Evolutionary conservation across 2,888 invertebrate genomes (phyloP), one percentile per base, ranked within the genome.

Genomic region (Incurvaria masculella): DNA sequence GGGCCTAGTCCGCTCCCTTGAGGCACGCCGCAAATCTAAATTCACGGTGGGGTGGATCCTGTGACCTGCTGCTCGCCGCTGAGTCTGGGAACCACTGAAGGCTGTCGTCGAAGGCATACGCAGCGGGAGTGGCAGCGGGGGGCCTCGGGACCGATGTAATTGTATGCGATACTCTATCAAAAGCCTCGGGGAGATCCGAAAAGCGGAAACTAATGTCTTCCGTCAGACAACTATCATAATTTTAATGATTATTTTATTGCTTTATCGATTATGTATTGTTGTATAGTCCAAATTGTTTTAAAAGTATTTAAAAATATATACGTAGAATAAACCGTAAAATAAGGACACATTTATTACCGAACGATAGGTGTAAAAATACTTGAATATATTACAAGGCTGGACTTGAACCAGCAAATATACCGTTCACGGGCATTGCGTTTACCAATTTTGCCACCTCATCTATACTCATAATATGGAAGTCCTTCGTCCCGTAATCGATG

Each of bases 1-100:
- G 68, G 68, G 53, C 65, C 55, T 54, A 66, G 63, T 56, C 59
- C 51, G 55, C 61, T 57, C 56, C 66, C 68, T 63, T 69, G 69
- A 59, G 61, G 59, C 53, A 65, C 62, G 56, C 62, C 51, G 45
- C 45, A 45, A 45, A 45, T 45, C 45, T 45, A 21, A 39, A 42
- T 27, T 49, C 49, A 38, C 50, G 19, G 50, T 47, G 45, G 50
- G 50, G 47, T 46, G 43, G 47, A 47, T 21, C 47, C 11, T 41
- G 42, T 42, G 27, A 43, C 40, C 33, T 11, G 45, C 49, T 41
- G 40, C 38, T 46, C 33, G 33, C 33, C 33, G 33, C 33, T 8
- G 33, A 33, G 33, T 33, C 33, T 33, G 33, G 14, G 33, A 33
- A 33, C 33, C 11, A 33, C 33, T 33, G 26, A 18, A 20, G 49